Conservation (phyloP, 2,888 invertebrate species). For the Brachylomia viminalis region DNA sequence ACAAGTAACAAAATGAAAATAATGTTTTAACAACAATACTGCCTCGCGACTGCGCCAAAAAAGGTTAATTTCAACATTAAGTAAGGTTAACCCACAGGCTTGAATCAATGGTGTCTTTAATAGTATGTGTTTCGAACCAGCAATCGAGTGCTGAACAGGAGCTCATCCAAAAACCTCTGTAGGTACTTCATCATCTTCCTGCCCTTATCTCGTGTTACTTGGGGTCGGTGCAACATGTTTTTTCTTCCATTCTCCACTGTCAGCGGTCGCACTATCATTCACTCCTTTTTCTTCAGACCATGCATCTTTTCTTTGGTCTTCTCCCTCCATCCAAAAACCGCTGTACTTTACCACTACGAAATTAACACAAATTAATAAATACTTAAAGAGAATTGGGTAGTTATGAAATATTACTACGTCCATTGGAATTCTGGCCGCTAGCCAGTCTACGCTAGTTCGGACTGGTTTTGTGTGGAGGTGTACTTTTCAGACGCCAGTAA, state of each 20-base stretch:
- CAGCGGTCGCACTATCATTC: too few species aligned
- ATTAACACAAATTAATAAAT: conserved; percentile 38
- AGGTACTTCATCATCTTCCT: background rate
- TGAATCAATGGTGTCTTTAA: too few species aligned
- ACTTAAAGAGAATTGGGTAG: conserved; percentile 40
- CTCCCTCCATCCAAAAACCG: background rate
- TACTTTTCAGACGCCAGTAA: conserved; percentile 43
- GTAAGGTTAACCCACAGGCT: too few species aligned
- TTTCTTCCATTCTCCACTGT: too few species aligned
- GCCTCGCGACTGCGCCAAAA: too few species aligned
- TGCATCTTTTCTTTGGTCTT: too few species aligned
- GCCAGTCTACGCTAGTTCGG: conserved; percentile 58
- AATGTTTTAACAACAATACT: too few species aligned
- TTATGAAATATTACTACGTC: conserved; percentile 62
- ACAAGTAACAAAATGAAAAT: too few species aligned
- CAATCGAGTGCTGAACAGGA: background rate
- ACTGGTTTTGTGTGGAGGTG: conserved; percentile 49
- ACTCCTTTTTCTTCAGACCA: background rate
- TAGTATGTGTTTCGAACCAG: background rate
- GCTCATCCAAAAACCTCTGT: background rate
- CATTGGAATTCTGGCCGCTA: conserved; percentile 60
- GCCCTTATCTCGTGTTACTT: too few species aligned
- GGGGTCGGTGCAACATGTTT: too few species aligned
- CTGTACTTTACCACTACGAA: background rate
- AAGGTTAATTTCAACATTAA: too few species aligned